phyloP scores from a whole-genome alignment of 2,797 vertebrate genomes.

The Siniperca undulata region DNA sequence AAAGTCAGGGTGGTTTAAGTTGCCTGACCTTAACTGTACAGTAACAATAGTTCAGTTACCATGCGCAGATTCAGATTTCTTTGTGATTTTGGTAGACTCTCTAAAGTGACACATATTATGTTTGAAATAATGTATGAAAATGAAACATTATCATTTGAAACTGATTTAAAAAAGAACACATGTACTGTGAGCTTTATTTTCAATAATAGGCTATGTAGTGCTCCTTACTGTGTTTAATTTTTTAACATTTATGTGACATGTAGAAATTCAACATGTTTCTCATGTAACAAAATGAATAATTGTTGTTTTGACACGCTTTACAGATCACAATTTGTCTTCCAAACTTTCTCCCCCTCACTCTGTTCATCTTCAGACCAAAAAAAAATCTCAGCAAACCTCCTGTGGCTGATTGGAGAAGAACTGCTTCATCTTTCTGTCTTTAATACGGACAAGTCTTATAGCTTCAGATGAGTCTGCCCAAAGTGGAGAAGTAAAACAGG shows the following conservation, averaged over 20 bases:
- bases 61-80: not conserved
- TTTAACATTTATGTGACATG: not conserved
- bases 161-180: not conserved
- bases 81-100: not conserved
- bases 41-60: not conserved
- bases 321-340: constrained; percentile 9
- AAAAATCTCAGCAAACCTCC: constrained; percentile 6
- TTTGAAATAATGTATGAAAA: not conserved
- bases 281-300: constrained; percentile 1
- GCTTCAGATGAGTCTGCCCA: constrained; percentile 33
- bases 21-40: too few species aligned
- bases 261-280: not conserved
- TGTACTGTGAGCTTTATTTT: not conserved
- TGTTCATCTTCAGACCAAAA: constrained; percentile 11
- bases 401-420: constrained; percentile 25
- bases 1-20: constrained; percentile 1
- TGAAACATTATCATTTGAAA: not conserved
- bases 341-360: constrained; percentile 4
- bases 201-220: not conserved
- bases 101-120: not conserved
- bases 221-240: not conserved
- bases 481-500: constrained; percentile 56
- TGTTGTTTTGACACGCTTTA: constrained; percentile 9
- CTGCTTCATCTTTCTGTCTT: constrained; percentile 24
- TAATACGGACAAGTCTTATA: constrained; percentile 1